These are phyloP conservation scores for Tragopan temminckii DNA, from an alignment of 2,797 vertebrate species.

Conservation along the genomic window DNA sequence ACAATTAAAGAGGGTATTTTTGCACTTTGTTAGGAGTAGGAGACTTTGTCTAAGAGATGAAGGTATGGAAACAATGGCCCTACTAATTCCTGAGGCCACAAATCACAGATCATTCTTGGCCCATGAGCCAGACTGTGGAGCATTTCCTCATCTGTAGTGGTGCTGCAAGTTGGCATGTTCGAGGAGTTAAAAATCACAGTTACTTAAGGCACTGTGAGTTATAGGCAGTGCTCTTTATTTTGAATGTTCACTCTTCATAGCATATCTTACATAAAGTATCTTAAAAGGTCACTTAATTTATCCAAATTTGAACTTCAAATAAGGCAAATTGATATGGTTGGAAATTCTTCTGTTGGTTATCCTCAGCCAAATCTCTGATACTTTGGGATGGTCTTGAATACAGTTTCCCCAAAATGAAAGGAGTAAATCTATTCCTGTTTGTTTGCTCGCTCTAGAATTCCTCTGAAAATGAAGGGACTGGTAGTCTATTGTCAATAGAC, in stretches of 20 bases:
- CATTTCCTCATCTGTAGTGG: neutral
- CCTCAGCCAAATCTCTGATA: neutral
- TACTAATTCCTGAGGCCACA: neutral
- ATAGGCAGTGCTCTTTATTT: neutral
- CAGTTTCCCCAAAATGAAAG: rapidly evolving
- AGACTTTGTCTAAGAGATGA: neutral
- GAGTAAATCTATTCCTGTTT: neutral
- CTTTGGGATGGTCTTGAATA: neutral
- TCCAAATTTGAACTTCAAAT: neutral
- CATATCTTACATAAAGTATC: neutral
- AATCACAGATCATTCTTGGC: neutral
- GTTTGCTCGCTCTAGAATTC: neutral
- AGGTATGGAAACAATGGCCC: neutral
- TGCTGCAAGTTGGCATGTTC: neutral
- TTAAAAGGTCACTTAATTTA: neutral
- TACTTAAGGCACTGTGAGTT: neutral
- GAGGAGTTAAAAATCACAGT: neutral
- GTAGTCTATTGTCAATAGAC: too few species aligned
- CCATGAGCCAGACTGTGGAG: neutral
- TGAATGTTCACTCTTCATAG: neutral
- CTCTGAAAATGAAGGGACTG: neutral
- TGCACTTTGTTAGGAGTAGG: neutral
- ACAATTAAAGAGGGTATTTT: neutral
- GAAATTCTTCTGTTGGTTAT: neutral
- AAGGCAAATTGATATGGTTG: neutral